Evolutionary conservation across 2,797 vertebrate species (phyloP).

Genomic region (Eutrigla gurnardus): DNA sequence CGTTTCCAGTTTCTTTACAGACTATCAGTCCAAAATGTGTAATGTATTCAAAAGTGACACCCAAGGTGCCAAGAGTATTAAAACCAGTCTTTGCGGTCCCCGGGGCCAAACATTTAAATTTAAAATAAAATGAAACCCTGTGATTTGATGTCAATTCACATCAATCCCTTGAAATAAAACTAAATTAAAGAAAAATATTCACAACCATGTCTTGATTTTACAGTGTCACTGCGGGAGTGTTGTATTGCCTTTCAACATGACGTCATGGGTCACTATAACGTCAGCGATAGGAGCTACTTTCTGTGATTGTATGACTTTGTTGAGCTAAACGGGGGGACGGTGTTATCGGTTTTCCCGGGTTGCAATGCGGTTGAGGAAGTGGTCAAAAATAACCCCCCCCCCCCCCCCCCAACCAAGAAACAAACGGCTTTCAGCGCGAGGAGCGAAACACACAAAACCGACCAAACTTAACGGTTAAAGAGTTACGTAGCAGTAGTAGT

Average conservation of each 20-base stretch:
- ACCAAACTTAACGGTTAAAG: neutral
- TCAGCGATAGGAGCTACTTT: neutral
- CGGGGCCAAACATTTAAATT: neutral
- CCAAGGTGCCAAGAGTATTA: neutral
- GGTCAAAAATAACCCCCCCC: neutral
- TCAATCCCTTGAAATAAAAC: neutral
- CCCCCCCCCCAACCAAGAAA: no score
- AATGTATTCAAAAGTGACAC: neutral
- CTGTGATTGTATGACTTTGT: neutral
- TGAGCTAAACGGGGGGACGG: constrained; percentile 6
- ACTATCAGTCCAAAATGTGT: neutral
- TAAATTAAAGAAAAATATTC: no score
- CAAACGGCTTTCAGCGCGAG: neutral
- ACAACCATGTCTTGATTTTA: no score
- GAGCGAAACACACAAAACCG: neutral
- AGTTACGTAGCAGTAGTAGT: neutral
- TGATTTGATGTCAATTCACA: neutral
- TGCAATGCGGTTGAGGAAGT: constrained; percentile 19
- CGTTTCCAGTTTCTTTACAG: neutral
- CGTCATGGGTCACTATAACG: neutral
- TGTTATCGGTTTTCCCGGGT: neutral
- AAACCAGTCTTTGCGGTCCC: neutral
- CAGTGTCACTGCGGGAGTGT: no score
- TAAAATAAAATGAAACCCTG: neutral
- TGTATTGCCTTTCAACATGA: no score